Percentiles rank a stretch among this genome's conserved stretches.
Evolutionary conservation across 1,140 invertebrate species (phyloP).

Genomic region (Colletes gigas): DNA sequence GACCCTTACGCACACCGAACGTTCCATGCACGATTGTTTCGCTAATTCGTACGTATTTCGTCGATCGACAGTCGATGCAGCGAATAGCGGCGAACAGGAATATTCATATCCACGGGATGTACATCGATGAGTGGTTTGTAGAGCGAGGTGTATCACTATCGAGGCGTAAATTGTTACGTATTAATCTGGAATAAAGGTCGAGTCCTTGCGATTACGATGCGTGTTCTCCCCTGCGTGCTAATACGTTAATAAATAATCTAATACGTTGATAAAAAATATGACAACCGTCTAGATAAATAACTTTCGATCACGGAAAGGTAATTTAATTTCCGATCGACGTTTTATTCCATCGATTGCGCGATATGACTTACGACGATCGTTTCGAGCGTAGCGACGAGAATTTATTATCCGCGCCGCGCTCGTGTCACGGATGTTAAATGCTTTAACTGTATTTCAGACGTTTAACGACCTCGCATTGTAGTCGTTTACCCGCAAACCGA

Average conservation of each 20-base stretch:
- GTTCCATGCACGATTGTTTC: background rate
- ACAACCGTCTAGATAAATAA: background rate
- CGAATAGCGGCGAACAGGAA: conserved; percentile 17
- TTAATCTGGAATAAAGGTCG: too few species aligned
- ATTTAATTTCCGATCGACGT: background rate
- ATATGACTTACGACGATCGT: background rate
- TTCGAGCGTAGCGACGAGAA: background rate
- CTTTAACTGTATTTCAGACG: background rate
- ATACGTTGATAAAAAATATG: background rate
- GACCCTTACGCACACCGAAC: background rate
- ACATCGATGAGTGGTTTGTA: too few species aligned
- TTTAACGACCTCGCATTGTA: background rate
- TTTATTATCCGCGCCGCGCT: background rate
- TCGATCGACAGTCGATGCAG: conserved; percentile 35
- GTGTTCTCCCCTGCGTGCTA: too few species aligned
- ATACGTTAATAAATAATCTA: too few species aligned
- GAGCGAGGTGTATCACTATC: too few species aligned
- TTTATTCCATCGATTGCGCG: background rate
- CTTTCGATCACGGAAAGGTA: background rate
- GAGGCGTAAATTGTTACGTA: too few species aligned
- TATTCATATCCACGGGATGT: too few species aligned
- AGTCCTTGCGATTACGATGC: too few species aligned
- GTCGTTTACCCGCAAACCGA: background rate
- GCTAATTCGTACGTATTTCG: conserved; percentile 21
- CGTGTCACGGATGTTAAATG: background rate